phyloP scores from a whole-genome alignment of 1,140 invertebrate genomes.

The Cataglyphis hispanica region DNA sequence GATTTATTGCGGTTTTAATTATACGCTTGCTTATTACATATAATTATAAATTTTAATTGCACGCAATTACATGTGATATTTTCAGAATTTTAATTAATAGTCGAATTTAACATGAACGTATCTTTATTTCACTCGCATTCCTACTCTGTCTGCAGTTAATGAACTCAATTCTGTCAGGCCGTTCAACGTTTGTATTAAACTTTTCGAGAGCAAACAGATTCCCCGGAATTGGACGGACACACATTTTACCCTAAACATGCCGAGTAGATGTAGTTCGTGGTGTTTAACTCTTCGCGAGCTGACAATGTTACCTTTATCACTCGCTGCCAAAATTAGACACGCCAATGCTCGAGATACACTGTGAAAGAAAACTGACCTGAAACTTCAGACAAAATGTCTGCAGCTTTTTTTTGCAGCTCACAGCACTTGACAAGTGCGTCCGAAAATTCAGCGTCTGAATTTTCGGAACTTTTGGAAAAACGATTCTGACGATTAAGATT shows the following conservation, averaged over 20 bases:
- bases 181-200: slow-evolving; percentile 43
- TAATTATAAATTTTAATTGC: background rate
- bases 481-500: too few species aligned
- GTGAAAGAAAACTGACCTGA: too few species aligned
- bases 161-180: slow-evolving; percentile 4
- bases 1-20: background rate
- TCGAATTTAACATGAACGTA: slow-evolving; percentile 1
- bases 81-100: background rate
- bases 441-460: too few species aligned
- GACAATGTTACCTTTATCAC: slow-evolving; percentile 20
- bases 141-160: background rate
- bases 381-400: too few species aligned
- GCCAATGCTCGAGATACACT: background rate
- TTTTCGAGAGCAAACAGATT: slow-evolving; percentile 15
- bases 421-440: too few species aligned
- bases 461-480: too few species aligned
- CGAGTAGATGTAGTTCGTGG: background rate
- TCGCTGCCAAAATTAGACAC: background rate
- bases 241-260: background rate
- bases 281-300: slow-evolving; percentile 3
- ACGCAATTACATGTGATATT: background rate
- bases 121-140: background rate
- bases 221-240: background rate
- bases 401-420: too few species aligned
- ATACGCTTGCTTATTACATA: background rate